These are phyloP conservation scores for Potamilus streckersoni DNA, from an alignment of 1,140 invertebrate genomes.

Conservation along the genomic window DNA sequence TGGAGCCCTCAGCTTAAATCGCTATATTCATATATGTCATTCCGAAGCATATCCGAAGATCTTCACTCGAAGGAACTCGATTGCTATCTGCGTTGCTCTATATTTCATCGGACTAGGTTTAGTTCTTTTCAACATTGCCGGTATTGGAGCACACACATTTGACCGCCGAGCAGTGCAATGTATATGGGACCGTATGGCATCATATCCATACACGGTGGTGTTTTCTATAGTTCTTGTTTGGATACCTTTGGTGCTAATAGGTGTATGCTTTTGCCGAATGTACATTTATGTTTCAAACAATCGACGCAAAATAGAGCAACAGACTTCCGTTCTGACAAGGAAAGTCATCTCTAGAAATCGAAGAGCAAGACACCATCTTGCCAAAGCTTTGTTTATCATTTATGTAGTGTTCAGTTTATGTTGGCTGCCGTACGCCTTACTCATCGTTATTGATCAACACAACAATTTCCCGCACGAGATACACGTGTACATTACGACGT, in stretches of 20 bases:
- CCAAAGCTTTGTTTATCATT: constrained; percentile 43
- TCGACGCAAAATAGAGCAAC: constrained; percentile 16
- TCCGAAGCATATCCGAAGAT: constrained; percentile 42
- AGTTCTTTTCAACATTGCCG: constrained; percentile 40
- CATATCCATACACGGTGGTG: constrained; percentile 50
- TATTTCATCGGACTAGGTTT: constrained; percentile 41
- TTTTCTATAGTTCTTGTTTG: constrained; percentile 49
- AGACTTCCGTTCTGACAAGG: background rate
- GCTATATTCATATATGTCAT: constrained; percentile 57
- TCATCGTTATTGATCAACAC: constrained; percentile 39
- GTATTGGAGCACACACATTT: constrained; percentile 53
- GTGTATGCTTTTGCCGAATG: constrained; percentile 49
- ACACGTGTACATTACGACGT: constrained; percentile 39
- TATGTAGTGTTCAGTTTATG: constrained; percentile 45
- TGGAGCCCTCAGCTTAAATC: constrained; percentile 48
- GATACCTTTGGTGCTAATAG: constrained; percentile 45
- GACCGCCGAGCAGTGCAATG: constrained; percentile 55
- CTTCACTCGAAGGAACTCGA: constrained; percentile 42
- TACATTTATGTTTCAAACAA: constrained; percentile 39
- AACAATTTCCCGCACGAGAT: constrained; percentile 30
- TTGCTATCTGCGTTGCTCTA: constrained; percentile 39
- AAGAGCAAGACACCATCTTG: constrained; percentile 16
- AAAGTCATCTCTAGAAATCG: background rate
- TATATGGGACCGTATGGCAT: constrained; percentile 57
- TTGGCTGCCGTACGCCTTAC: constrained; percentile 46